Evolutionary conservation across 2,797 vertebrate genomes (phyloP), one percentile per base, ranked within the genome.

Genomic region (Choloepus didactylus): DNA sequence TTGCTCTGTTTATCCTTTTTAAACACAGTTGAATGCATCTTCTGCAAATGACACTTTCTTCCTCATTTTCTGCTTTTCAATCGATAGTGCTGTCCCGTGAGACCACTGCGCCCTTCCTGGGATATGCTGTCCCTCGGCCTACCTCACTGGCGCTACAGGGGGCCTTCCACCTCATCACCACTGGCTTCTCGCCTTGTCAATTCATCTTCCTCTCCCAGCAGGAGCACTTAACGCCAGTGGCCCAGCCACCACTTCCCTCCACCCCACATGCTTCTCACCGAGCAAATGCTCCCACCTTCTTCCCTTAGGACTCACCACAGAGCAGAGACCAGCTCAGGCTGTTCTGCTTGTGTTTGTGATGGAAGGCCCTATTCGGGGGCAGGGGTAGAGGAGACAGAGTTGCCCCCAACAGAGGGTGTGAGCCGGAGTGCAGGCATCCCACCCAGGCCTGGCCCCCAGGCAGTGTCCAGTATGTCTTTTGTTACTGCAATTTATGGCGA

Each of bases 11-110:
- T 51, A n/a, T 27, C 56, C 35, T 31, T 0, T 31, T 51, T 38
- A 8, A 44, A 16, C 29, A 8, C 14, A 23, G 46, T 19, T 0
- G 0, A 41, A 27, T 11, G 44, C 1, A 0, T 16, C 81, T 76
- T 70, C 27, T 31, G 41, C 6, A 2, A 56, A 10, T 0, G 46
- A 9, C 0, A 0, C 10, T 12, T 9, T 29, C n/a, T 76, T 38
- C 56, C 81, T 77, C 31, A 29, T 2, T 6, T 46, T 73, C 80
- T 83, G 85, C 62, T 10, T 77, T 38, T 69, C 25, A 27, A 11
- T 25, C 8, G 35, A 46, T 4, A 25, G 23, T 18, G 41, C 44
- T 25, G 5, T 75, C 49, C 2, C 3, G 1, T 6, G 51, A 11
- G 25, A 29, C 67, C 66, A 35, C 29, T 6, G 23, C 9, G 3